Evolutionary conservation across 2,888 invertebrate species (phyloP), one percentile per base, ranked within the genome.

Genomic region (Drosophila atroscutellata): DNA sequence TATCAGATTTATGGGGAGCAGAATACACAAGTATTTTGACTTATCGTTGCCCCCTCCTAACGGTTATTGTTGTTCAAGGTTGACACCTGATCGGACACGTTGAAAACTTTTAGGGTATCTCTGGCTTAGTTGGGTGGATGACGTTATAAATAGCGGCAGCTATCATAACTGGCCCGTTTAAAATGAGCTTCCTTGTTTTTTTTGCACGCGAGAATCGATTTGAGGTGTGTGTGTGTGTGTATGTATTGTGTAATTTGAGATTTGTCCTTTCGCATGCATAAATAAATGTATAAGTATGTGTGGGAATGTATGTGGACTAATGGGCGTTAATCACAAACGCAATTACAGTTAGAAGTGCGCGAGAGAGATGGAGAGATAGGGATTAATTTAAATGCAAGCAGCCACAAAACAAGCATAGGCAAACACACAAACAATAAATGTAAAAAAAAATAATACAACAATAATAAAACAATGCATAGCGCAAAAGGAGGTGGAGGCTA

Each of bases 401-500:
- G 56, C 52, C 51, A 32, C 59, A 60, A 61, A 50, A 58, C 52
- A 60, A 54, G 54, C 54, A 28, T 37, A 55, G 37, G 26, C n/a
- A 52, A 51, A 18, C 18, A 55, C 34, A 42, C 45, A 62, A 72
- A 37, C 37, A 71, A 57, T 59, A 66, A 75, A 71, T 73, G 56
- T 57, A 72, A 63, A 83, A 45, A 45, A 20, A 45, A 15, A 15
- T 13, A 45, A 80, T 63, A 86, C 65, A 86, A 83, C 67, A 81
- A 81, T 52, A 83, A 75, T 79, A 77, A 90, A 86, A 89, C 86
- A 86, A 86, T 86, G 81, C 90, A 87, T 72, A 72, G 75, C 80
- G 65, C 61, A 90, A 81, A 87, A 87, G 86, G 86, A 87, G 86
- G 86, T 87, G 89, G 86, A 87, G 86, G 86, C 86, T 90, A 87